Evolutionary conservation across 2,113 vertebrate genomes (phyloP).

Genomic region (Acanthisitta chloris): DNA sequence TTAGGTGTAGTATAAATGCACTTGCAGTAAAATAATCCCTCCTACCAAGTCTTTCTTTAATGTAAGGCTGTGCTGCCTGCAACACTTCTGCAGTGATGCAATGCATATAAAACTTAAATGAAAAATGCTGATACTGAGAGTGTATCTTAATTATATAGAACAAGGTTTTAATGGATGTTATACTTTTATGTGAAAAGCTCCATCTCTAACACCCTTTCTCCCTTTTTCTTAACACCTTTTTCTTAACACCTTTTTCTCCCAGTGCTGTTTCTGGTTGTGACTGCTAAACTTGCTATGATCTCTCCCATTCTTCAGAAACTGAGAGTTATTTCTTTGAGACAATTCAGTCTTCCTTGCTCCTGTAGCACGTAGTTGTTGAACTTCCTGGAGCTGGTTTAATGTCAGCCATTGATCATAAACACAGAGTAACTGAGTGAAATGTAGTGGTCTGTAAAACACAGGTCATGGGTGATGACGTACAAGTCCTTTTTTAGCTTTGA

Average conservation of each 20-base stretch:
- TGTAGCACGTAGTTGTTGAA: rapidly evolving
- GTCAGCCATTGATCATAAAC: background rate
- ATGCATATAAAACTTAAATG: background rate
- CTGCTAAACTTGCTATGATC: rapidly evolving
- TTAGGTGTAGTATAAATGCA: background rate
- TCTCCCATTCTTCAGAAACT: background rate
- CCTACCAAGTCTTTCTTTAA: background rate
- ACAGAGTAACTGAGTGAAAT: background rate
- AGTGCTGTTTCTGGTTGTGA: background rate
- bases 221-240: background rate
- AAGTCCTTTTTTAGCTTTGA: background rate
- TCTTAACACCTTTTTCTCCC: background rate
- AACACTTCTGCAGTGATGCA: background rate
- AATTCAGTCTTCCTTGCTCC: background rate
- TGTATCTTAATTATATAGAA: rapidly evolving
- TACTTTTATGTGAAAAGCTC: background rate
- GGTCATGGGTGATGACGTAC: background rate
- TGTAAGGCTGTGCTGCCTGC: background rate
- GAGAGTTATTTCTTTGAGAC: background rate
- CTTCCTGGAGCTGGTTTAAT: background rate
- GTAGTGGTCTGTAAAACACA: background rate
- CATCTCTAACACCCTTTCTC: background rate
- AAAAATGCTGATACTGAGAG: background rate
- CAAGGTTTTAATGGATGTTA: background rate
- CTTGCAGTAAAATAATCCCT: background rate